Percentiles rank a stretch among this genome's conserved stretches.
Evolutionary conservation across 2,113 vertebrate genomes (phyloP).

Genomic region (Bujurquina vittata): DNA sequence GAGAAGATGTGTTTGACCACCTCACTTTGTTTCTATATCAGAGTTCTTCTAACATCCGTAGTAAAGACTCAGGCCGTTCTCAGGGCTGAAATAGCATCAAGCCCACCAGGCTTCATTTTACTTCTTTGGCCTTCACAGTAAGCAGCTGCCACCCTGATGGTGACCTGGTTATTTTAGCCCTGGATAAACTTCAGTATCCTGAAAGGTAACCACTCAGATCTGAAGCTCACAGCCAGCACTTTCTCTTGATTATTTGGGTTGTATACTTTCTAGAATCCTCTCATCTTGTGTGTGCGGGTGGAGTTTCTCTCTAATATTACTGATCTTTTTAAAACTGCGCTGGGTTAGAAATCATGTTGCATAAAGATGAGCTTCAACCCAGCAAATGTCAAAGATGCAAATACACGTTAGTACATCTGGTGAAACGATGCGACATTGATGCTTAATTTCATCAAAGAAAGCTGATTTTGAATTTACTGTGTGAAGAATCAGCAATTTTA

Average conservation of each 20-base stretch:
- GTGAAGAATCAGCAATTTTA: not conserved
- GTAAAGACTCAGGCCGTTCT: not conserved
- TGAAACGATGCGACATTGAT: not conserved
- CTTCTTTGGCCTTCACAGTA: slow-evolving; percentile 52
- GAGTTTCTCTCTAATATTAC: not conserved
- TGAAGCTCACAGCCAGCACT: slow-evolving; percentile 30
- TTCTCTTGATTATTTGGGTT: not conserved
- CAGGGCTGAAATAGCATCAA: slow-evolving; percentile 19
- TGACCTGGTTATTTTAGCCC: slow-evolving; percentile 77
- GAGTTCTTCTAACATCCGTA: not conserved
- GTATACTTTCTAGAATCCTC: not conserved
- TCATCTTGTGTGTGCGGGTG: not conserved
- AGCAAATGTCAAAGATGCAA: not conserved
- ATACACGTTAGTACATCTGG: not conserved
- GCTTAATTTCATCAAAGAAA: not conserved
- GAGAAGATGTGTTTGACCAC: not conserved
- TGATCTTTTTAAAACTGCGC: not conserved
- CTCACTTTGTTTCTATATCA: not conserved
- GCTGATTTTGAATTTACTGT: not conserved
- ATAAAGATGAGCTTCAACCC: not conserved
- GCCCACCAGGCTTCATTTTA: slow-evolving; percentile 35
- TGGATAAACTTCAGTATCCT: slow-evolving; percentile 79
- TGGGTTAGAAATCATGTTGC: not conserved
- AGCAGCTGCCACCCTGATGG: slow-evolving; percentile 54
- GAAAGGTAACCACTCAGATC: slow-evolving; percentile 71